These are phyloP conservation scores for Falco concolor DNA, from an alignment of 2,797 vertebrate species.

Conservation along the genomic window DNA sequence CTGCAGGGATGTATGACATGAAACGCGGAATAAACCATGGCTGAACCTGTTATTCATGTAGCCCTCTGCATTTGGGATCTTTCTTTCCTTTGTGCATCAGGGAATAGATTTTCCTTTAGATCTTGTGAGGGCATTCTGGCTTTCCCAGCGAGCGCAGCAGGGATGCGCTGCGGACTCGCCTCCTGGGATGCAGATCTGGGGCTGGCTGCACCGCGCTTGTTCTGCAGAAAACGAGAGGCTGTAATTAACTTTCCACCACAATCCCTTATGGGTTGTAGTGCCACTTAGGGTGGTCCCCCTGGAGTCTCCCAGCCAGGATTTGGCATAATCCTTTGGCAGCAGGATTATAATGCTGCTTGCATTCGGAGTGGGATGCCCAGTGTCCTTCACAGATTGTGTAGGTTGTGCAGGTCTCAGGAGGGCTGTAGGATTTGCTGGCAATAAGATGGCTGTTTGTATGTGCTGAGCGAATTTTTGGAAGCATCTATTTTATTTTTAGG, in stretches of 20 bases:
- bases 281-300: neutral
- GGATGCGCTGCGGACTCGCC: rapidly evolving
- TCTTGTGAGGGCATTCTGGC: neutral
- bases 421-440: neutral
- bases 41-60: neutral
- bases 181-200: neutral
- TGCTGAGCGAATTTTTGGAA: neutral
- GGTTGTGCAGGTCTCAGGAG: neutral
- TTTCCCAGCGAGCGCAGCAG: neutral
- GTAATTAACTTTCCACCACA: neutral
- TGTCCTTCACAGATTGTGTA: neutral
- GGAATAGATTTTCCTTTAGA: neutral
- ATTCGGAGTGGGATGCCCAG: neutral
- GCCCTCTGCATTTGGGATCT: neutral
- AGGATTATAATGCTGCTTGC: neutral
- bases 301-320: neutral
- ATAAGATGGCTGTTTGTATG: neutral
- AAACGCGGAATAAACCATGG: neutral
- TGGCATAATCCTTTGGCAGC: neutral
- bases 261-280: neutral
- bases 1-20: neutral
- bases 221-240: neutral
- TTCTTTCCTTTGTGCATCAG: neutral
- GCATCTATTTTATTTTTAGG: neutral
- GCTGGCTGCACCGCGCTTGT: neutral